Conservation (phyloP, 2,888 invertebrate genomes). For the Limnephilus lunatus region DNA sequence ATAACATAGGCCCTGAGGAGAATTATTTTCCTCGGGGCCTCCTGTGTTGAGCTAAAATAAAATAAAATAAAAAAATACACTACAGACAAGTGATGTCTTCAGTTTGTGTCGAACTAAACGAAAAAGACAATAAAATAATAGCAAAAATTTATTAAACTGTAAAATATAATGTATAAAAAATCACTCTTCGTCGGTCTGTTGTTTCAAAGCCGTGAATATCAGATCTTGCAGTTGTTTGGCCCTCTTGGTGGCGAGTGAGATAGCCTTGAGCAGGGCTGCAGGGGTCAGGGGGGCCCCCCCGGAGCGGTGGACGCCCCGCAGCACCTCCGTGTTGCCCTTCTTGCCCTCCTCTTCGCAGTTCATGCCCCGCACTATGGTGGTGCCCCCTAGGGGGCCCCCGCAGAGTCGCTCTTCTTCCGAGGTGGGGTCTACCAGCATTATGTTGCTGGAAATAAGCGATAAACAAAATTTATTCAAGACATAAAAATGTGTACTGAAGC, state of each 20-base stretch:
- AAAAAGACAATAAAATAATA: not conserved
- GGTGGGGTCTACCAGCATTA: constrained; percentile 87
- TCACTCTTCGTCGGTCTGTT: constrained; percentile 37
- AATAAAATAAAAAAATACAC: no score
- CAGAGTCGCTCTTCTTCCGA: constrained; percentile 89
- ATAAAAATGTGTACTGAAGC: no score
- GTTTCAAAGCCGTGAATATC: constrained; percentile 48
- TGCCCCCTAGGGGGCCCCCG: constrained; percentile 75
- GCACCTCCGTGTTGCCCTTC: constrained; percentile 44
- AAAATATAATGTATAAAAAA: not conserved
- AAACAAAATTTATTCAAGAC: not conserved
- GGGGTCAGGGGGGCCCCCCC: constrained; percentile 58
- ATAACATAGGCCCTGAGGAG: no score
- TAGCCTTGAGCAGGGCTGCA: constrained; percentile 51
- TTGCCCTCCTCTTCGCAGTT: constrained; percentile 44
- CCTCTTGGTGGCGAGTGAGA: constrained; percentile 57
- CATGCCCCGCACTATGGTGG: constrained; percentile 58
- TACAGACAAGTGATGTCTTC: no score
- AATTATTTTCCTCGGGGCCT: no score
- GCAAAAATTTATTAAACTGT: constrained; percentile 5
- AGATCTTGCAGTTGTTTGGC: constrained; percentile 62
- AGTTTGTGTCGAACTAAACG: not conserved
- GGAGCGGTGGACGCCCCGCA: constrained; percentile 59
- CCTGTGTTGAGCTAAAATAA: no score
- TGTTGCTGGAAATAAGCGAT: constrained; percentile 76